Conservation (phyloP, 2,797 vertebrate species). For the Chaunax sp. region DNA sequence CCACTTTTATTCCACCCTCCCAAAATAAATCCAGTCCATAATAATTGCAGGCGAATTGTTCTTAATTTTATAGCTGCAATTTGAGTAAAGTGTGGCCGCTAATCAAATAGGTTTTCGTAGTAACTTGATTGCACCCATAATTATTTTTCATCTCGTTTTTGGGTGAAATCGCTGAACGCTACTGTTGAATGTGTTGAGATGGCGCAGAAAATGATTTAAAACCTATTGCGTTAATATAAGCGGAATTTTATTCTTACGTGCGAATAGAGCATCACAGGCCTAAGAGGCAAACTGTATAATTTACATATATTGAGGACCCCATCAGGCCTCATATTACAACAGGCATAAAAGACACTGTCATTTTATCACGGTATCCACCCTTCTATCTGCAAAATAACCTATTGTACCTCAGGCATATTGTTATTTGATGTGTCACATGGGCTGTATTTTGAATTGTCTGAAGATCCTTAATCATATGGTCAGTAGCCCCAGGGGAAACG, state of each 20-base stretch:
- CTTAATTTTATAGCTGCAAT: constrained; percentile 99
- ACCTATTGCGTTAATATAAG: constrained; percentile 84
- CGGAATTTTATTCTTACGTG: constrained; percentile 83
- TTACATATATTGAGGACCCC: constrained; percentile 89
- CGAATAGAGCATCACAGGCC: constrained; percentile 50
- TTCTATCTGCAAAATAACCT: constrained; percentile 76
- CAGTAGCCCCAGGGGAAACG: constrained; percentile 60
- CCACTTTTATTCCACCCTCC: constrained; percentile 99
- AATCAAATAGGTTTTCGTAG: constrained; percentile 96
- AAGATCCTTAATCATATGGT: constrained; percentile 76
- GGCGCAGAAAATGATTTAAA: constrained; percentile 86
- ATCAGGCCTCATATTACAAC: constrained; percentile 88
- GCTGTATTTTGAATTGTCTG: constrained; percentile 70
- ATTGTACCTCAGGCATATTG: constrained; percentile 79
- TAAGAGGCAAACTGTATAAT: constrained; percentile 70
- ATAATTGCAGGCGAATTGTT: constrained; percentile 99
- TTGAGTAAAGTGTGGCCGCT: constrained; percentile 97
- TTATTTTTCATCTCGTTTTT: constrained; percentile 87
- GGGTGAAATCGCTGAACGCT: constrained; percentile 81
- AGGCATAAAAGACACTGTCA: constrained; percentile 86
- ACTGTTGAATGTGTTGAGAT: constrained; percentile 86
- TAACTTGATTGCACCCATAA: constrained; percentile 97
- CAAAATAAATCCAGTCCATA: constrained; percentile 99
- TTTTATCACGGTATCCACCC: constrained; percentile 82
- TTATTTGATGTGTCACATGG: constrained; percentile 76